Conservation (phyloP, 1,140 invertebrate genomes). For the Drosophila ercepeae region DNA sequence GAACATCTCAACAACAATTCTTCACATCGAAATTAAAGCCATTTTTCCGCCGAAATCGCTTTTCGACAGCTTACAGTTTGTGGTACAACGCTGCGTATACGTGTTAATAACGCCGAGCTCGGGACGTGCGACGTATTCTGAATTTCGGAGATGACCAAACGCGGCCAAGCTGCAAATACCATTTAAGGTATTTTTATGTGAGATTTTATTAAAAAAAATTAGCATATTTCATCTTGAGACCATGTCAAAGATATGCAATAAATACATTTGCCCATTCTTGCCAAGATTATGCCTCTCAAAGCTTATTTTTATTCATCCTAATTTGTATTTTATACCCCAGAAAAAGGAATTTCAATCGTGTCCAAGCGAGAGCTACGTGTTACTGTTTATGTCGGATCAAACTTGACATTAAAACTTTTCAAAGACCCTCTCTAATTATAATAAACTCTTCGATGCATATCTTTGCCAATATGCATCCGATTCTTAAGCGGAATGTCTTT, state of each 20-base stretch:
- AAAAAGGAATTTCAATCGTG: background rate
- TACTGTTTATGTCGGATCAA: too few species aligned
- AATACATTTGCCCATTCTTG: conserved; percentile 5
- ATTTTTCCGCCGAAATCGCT: conserved; percentile 37
- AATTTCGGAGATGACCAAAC: conserved; percentile 22
- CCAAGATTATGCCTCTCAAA: background rate
- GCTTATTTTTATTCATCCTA: background rate
- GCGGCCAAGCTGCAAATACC: conserved; percentile 18
- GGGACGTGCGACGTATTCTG: conserved; percentile 59
- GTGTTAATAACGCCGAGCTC: conserved; percentile 73
- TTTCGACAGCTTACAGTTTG: conserved; percentile 1
- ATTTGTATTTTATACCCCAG: too few species aligned
- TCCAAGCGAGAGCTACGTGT: too few species aligned
- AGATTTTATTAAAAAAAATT: conserved; percentile 72
- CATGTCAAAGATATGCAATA: conserved; percentile 31
- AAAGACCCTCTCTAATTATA: too few species aligned
- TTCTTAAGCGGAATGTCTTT: too few species aligned
- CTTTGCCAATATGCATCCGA: too few species aligned
- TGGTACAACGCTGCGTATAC: conserved; percentile 42
- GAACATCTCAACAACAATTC: conserved; percentile 50
- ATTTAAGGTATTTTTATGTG: conserved; percentile 74
- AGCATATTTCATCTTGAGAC: conserved; percentile 58
- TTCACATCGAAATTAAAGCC: conserved; percentile 69
- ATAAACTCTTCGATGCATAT: too few species aligned
- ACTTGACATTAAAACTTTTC: too few species aligned